Base-by-base conservation (phyloP, 2,888 invertebrate species). In the Campoplex capitator region DNA sequence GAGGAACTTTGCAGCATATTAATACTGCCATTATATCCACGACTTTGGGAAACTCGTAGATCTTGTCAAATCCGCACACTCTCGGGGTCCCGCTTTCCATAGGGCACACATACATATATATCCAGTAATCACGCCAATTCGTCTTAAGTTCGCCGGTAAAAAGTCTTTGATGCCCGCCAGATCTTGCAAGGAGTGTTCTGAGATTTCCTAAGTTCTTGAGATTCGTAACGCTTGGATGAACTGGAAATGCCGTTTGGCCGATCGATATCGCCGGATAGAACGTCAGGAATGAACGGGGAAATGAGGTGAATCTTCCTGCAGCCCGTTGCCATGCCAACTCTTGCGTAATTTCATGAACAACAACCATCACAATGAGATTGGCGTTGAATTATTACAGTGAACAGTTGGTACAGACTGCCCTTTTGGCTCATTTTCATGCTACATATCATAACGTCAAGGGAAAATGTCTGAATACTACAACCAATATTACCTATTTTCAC, bases 301-400 rank as follows among this genome's bases (percentile, higher is more conserved):
- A 83, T 86, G 83, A 84, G 81, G 74, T 71, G 76, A 87, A 83
- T 86, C 87, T 88, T 80, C 80, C 23, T 35, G 45, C 71, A 48
- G 74, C 82, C 74, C 74, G 62, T 51, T 45, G 74, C 62, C 13
- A 65, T 11, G 28, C 74, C 67, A 58, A 78, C 79, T 74, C n/a
- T 35, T 74, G 56, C 9, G 35, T 13, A 58, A 28, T 13, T 58
- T 3, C 11, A 58, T 58, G 16, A 62, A 62, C 32, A 16, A 32
- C 7, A 62, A 62, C 32, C 16, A 62, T 16, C 62, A 16, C 16
- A 32, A 32, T 32, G 4, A 32, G 16, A 62, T 32, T 62, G 1
- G 32, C 32, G 16, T 32, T 32, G 16, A 62, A 62, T 16, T 7
- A 32, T 32, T 62, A 13, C 32, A 32, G 16, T 3, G 32, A 6